These are phyloP conservation scores for Selene dorsalis DNA, from an alignment of 2,797 vertebrate genomes.

Conservation along the genomic window DNA sequence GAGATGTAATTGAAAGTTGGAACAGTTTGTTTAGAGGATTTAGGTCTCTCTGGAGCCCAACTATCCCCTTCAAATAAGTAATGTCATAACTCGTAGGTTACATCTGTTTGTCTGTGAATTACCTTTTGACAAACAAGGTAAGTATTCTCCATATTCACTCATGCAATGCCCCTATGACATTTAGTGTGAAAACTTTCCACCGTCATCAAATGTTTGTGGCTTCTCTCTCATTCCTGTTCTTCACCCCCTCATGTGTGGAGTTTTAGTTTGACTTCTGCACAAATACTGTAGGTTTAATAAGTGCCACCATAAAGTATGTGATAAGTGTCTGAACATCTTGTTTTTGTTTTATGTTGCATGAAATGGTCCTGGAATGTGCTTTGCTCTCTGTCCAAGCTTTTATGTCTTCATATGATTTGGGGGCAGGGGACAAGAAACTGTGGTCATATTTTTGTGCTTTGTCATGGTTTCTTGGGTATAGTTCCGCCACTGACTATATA, in stretches of 20 bases:
- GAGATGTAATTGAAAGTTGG: too few species aligned
- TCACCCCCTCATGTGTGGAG: slow-evolving; percentile 27
- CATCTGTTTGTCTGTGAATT: neutral
- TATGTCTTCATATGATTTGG: neutral
- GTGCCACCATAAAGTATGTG: slow-evolving; percentile 9
- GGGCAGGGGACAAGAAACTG: neutral
- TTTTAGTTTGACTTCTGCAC: slow-evolving; percentile 16
- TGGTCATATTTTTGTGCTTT: slow-evolving; percentile 11
- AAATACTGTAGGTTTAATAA: slow-evolving; percentile 14
- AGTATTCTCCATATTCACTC: neutral
- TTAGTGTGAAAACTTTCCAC: neutral
- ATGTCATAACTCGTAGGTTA: neutral
- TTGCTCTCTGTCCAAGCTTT: neutral
- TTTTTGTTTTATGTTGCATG: slow-evolving; percentile 31
- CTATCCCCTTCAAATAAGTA: neutral
- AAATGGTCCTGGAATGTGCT: neutral
- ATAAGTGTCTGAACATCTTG: slow-evolving; percentile 46
- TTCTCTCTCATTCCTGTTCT: slow-evolving; percentile 14
- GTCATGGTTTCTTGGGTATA: slow-evolving; percentile 24
- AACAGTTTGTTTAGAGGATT: neutral
- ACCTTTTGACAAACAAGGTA: neutral
- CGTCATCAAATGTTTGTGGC: neutral
- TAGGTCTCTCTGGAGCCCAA: neutral
- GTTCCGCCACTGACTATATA: slow-evolving; percentile 38
- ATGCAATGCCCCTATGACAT: neutral